These are phyloP conservation scores for Electrophaes corylata DNA, from an alignment of 2,888 invertebrate genomes.

Conservation along the genomic window DNA sequence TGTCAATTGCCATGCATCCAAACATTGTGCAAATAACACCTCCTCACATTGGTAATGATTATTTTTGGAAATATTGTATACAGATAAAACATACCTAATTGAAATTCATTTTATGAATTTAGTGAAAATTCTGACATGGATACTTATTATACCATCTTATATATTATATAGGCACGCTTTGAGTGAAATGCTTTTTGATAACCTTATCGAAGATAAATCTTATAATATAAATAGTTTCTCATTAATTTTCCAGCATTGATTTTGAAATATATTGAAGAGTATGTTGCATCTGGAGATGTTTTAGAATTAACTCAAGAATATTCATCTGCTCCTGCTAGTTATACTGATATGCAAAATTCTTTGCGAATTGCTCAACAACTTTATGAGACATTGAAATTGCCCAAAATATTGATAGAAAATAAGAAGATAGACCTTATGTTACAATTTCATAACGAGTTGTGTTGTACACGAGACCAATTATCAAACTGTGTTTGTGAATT, in stretches of 20 bases:
- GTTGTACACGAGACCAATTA: background rate
- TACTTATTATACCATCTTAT: too few relatives aligned
- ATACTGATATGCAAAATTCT: background rate
- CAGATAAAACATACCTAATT: too few relatives aligned
- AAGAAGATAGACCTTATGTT: background rate
- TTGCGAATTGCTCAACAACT: conserved; percentile 6
- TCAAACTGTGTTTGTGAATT: conserved; percentile 2
- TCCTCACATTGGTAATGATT: conserved; percentile 2
- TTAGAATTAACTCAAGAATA: background rate
- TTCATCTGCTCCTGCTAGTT: background rate
- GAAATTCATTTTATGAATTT: too few relatives aligned
- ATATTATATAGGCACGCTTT: background rate
- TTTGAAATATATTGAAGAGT: conserved; percentile 12
- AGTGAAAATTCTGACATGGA: too few relatives aligned
- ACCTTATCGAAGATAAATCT: background rate
- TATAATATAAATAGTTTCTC: background rate
- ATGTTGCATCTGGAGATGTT: conserved; percentile 11
- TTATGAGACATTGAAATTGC: background rate
- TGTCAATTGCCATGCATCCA: background rate
- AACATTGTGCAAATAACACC: background rate
- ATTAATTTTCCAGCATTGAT: conserved; percentile 12
- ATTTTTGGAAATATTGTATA: too few relatives aligned
- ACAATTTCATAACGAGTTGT: background rate
- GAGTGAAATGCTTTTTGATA: background rate
- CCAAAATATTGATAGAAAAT: background rate